Evolutionary conservation across 1,140 invertebrate species (phyloP).

Genomic region (Schlechtendalia chinensis): DNA sequence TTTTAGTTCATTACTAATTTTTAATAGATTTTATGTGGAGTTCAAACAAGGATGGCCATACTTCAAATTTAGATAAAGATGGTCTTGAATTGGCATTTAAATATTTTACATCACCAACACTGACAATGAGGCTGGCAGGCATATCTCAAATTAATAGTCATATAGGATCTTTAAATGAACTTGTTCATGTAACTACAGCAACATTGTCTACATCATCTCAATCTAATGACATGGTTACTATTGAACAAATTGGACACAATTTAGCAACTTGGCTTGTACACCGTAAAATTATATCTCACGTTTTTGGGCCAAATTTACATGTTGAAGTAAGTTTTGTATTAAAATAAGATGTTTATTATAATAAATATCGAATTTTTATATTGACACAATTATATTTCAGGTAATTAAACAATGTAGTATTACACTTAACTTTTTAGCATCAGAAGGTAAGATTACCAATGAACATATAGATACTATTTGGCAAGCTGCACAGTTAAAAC

Average conservation of each 20-base stretch:
- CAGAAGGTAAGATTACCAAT: conserved; percentile 84
- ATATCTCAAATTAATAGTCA: conserved; percentile 94
- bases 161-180: conserved; percentile 85
- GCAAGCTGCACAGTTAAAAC: conserved; percentile 89
- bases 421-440: conserved; percentile 86
- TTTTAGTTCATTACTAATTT: conserved; percentile 38
- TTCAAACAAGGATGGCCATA: conserved; percentile 85
- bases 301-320: conserved; percentile 94
- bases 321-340: conserved; percentile 69
- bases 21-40: conserved; percentile 85
- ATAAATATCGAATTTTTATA: background rate
- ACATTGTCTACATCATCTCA: conserved; percentile 26
- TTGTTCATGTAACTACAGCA: conserved; percentile 64
- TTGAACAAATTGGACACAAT: conserved; percentile 78
- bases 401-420: conserved; percentile 93
- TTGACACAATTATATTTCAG: conserved; percentile 56
- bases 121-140: conserved; percentile 87
- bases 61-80: conserved; percentile 82
- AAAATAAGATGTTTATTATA: background rate
- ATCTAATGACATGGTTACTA: conserved; percentile 78
- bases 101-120: conserved; percentile 88
- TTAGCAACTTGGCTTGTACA: conserved; percentile 84
- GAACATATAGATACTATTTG: conserved; percentile 92
- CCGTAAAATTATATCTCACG: conserved; percentile 89
- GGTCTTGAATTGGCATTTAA: conserved; percentile 89